phyloP scores from a whole-genome alignment of 2,797 vertebrate species.

The Valencia hispanica region DNA sequence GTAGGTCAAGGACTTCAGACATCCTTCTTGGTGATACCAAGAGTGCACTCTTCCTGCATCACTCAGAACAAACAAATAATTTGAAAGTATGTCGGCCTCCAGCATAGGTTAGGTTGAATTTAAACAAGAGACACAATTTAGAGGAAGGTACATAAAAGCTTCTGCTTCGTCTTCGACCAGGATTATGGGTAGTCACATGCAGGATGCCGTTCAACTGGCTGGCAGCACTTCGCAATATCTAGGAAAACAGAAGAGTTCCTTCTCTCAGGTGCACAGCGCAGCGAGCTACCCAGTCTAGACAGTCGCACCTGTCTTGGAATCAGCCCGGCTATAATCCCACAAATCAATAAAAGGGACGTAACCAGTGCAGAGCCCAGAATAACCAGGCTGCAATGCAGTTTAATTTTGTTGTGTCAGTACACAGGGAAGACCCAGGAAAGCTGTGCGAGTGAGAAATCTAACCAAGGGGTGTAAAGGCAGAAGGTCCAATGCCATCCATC shows the following conservation, averaged over 20 bases:
- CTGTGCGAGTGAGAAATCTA: slow-evolving; percentile 49
- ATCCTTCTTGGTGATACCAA: slow-evolving; percentile 44
- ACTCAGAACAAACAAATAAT: slow-evolving; percentile 46
- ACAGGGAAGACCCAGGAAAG: slow-evolving; percentile 53
- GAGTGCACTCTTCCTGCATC: slow-evolving; percentile 37
- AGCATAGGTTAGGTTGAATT: not conserved
- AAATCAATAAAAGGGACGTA: slow-evolving; percentile 58
- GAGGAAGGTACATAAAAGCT: slow-evolving; percentile 3
- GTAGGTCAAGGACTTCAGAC: slow-evolving; percentile 72
- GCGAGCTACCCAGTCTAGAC: slow-evolving; percentile 45
- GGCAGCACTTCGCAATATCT: slow-evolving; percentile 50
- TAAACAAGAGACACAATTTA: not conserved
- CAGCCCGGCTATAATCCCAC: slow-evolving; percentile 45
- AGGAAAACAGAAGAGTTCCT: slow-evolving; percentile 45
- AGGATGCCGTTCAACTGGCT: slow-evolving; percentile 45
- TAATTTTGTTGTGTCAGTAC: slow-evolving; percentile 47
- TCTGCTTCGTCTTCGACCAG: slow-evolving; percentile 20
- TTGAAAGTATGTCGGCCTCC: slow-evolving; percentile 2
- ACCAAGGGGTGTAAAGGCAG: slow-evolving; percentile 57
- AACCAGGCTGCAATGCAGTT: slow-evolving; percentile 60
- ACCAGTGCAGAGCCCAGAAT: slow-evolving; percentile 53
- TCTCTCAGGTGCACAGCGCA: slow-evolving; percentile 16
- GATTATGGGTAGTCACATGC: slow-evolving; percentile 24
- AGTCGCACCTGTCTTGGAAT: slow-evolving; percentile 47
- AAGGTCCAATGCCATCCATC: slow-evolving; percentile 54